Percentiles rank a stretch among this genome's conserved stretches.
Evolutionary conservation across 2,888 invertebrate species (phyloP).

Genomic region (Rhagonycha lutea): DNA sequence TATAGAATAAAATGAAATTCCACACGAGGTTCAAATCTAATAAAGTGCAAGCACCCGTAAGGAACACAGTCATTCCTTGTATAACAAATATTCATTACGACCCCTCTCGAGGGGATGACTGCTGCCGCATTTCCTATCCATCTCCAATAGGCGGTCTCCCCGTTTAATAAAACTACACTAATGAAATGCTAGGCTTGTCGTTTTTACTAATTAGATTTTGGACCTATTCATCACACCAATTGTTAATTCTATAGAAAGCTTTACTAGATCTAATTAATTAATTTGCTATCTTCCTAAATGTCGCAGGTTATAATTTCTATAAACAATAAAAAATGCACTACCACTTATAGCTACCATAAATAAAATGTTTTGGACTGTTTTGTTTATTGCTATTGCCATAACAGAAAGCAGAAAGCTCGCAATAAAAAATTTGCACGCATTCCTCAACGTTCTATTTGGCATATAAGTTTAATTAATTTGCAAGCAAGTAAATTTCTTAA

Average conservation of each 20-base stretch:
- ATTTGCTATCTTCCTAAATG: not conserved
- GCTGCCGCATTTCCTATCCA: slow-evolving; percentile 29
- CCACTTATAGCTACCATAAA: not conserved
- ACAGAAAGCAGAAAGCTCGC: not conserved
- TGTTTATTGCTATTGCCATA: not conserved
- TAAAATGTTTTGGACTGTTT: not conserved
- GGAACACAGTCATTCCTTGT: slow-evolving; percentile 49
- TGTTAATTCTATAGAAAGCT: not conserved
- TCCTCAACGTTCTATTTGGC: not conserved
- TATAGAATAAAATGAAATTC: slow-evolving; percentile 39
- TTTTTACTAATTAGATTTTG: slow-evolving; percentile 47
- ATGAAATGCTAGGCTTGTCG: slow-evolving; percentile 49
- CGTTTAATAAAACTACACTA: slow-evolving; percentile 51
- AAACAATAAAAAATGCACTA: too few relatives aligned
- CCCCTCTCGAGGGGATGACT: slow-evolving; percentile 36
- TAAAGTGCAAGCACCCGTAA: slow-evolving; percentile 51
- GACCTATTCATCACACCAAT: slow-evolving; percentile 41
- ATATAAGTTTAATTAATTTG: not conserved
- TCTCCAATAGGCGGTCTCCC: slow-evolving; percentile 41
- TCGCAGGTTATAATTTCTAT: not conserved
- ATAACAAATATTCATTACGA: slow-evolving; percentile 52
- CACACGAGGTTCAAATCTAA: slow-evolving; percentile 42
- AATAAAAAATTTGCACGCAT: not conserved
- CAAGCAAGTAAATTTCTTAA: not conserved
- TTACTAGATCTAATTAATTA: not conserved